A percentile compares a stretch with the other conserved stretches of the same genome.
These are phyloP conservation scores for Muricea muricata DNA, from an alignment of 92 coral and sea anemone genomes.

Conservation along the genomic window DNA sequence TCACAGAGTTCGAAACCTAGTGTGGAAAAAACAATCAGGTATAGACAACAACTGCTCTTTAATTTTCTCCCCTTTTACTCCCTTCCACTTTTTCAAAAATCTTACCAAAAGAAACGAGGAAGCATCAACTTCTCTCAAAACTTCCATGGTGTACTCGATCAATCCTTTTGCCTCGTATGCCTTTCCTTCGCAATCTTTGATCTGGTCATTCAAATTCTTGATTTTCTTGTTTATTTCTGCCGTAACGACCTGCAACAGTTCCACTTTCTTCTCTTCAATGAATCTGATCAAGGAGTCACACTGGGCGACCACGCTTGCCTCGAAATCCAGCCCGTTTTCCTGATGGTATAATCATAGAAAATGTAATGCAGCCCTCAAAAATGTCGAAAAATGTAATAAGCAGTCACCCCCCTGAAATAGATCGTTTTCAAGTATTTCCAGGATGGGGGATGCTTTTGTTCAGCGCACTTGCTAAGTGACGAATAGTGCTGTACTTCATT, in stretches of 20 bases:
- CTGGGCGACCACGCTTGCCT: slow-evolving; percentile 95
- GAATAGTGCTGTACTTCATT: too few species aligned
- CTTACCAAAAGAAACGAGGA: slow-evolving; percentile 95
- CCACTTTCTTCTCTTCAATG: slow-evolving; percentile 78
- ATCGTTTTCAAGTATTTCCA: too few species aligned
- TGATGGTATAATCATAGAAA: too few species aligned
- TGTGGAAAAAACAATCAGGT: neutral
- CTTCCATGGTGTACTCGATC: slow-evolving; percentile 77
- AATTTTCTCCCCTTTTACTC: too few species aligned
- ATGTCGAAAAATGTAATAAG: too few species aligned
- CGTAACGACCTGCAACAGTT: slow-evolving; percentile 79
- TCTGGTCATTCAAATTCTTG: slow-evolving; percentile 76
- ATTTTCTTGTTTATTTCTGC: slow-evolving; percentile 78
- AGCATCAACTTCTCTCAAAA: slow-evolving; percentile 83
- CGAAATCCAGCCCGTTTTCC: slow-evolving; percentile 98
- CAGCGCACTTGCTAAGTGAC: too few species aligned
- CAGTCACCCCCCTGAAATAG: too few species aligned
- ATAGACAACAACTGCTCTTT: too few species aligned
- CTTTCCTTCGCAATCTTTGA: slow-evolving; percentile 71
- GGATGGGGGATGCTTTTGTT: too few species aligned
- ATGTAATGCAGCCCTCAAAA: too few species aligned
- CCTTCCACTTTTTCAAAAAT: neutral
- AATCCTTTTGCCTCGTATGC: slow-evolving; percentile 69
- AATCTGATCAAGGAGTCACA: slow-evolving; percentile 89
- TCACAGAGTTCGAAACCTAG: slow-evolving; percentile 85